Conservation (phyloP, 2,797 vertebrate species). For the Caiman crocodilus region DNA sequence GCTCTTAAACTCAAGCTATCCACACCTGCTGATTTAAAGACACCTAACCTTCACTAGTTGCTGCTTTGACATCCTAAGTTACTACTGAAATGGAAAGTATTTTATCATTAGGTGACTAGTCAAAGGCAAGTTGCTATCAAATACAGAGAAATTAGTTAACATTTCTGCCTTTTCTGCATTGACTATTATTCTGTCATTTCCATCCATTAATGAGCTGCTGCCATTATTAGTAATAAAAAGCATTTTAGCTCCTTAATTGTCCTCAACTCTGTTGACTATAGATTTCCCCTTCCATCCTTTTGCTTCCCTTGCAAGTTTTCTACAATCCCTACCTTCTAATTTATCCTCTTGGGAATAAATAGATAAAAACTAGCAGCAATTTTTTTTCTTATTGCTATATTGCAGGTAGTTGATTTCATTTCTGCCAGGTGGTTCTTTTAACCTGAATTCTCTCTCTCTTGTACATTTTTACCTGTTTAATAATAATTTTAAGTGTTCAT, state of each 20-base stretch:
- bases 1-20: not conserved
- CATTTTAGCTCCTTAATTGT: not conserved
- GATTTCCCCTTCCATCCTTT: not conserved
- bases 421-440: constrained; percentile 32
- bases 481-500: not conserved
- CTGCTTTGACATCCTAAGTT: not conserved
- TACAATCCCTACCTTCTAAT: constrained; percentile 48
- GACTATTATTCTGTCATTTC: not conserved
- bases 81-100: not conserved
- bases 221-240: constrained; percentile 6
- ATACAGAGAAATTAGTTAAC: not conserved
- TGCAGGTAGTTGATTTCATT: not conserved
- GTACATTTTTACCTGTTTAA: not conserved
- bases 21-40: not conserved
- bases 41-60: not conserved
- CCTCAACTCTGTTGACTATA: not conserved
- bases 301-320: constrained; percentile 50
- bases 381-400: constrained; percentile 52
- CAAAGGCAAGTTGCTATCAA: not conserved
- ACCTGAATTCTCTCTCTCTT: constrained; percentile 11
- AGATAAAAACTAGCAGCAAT: constrained; percentile 44
- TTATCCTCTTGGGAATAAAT: constrained; percentile 46
- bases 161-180: not conserved
- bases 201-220: not conserved
- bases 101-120: not conserved